These are phyloP conservation scores for Apaloderma vittatum DNA, from an alignment of 2,113 vertebrate genomes.

Conservation along the genomic window DNA sequence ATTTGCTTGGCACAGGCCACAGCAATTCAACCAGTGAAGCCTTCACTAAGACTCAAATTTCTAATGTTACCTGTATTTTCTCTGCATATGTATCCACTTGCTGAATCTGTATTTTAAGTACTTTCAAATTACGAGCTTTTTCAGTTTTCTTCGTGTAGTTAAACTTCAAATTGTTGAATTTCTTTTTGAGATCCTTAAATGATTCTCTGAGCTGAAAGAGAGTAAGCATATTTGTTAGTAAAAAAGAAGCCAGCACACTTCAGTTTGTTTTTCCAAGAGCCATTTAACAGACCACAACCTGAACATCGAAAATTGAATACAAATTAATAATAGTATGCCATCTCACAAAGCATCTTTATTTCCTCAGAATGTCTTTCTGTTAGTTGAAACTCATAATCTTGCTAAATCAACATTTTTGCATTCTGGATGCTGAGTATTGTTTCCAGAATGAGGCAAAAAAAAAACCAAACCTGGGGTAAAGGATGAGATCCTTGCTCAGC, in stretches of 20 bases:
- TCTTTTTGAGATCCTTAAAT: conserved; percentile 91
- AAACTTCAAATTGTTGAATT: conserved; percentile 92
- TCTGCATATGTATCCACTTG: conserved; percentile 85
- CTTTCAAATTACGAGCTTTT: conserved; percentile 85
- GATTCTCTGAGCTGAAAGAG: conserved; percentile 86
- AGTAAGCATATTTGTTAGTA: neutral
- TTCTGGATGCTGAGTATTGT: neutral
- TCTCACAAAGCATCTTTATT: neutral
- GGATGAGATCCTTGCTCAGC: neutral
- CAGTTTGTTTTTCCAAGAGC: neutral
- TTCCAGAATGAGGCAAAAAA: neutral
- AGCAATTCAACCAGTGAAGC: neutral
- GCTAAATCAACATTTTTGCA: neutral
- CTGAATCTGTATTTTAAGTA: conserved; percentile 86
- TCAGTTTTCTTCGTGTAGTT: conserved; percentile 89
- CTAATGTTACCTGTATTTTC: conserved; percentile 83
- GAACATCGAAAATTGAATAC: neutral
- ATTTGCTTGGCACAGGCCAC: neutral
- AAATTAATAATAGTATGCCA: neutral
- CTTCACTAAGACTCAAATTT: neutral
- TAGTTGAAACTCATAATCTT: neutral
- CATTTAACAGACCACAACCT: neutral
- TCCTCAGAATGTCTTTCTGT: neutral
- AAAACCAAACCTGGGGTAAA: neutral
- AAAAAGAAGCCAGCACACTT: neutral